Evolutionary conservation across 2,797 vertebrate species (phyloP).

Genomic region (Crenuchus spilurus): DNA sequence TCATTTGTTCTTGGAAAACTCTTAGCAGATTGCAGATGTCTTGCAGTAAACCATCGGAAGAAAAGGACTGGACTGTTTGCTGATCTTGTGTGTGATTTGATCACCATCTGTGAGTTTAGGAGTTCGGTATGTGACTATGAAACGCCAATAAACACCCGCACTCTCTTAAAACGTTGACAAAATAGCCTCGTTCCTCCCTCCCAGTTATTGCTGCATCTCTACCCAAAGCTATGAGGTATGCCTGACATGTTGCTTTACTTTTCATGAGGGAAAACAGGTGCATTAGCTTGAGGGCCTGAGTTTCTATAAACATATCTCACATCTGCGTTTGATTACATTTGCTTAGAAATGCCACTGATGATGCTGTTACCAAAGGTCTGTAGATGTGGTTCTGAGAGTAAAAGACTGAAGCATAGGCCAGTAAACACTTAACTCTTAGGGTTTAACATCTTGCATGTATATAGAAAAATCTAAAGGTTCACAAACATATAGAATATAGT

Average conservation of each 20-base stretch:
- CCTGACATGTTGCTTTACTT: conserved; percentile 38
- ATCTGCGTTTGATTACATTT: conserved; percentile 14
- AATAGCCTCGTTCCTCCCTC: conserved; percentile 17
- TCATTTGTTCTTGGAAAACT: conserved; percentile 24
- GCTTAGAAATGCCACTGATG: conserved; percentile 13
- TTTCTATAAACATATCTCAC: conserved; percentile 21
- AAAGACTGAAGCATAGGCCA: no score
- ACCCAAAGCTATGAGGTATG: conserved; percentile 19
- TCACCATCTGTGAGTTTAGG: conserved; percentile 17
- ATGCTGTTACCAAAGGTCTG: conserved; percentile 22
- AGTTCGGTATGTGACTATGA: conserved; percentile 8
- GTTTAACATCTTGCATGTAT: no score
- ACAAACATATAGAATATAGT: no score
- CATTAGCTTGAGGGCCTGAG: not conserved
- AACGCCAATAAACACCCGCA: conserved; percentile 15
- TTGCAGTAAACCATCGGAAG: not conserved
- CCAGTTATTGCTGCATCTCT: conserved; percentile 20
- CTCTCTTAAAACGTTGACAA: conserved; percentile 16
- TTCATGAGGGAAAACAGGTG: conserved; percentile 11
- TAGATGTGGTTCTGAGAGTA: not conserved
- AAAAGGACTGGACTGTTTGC: not conserved
- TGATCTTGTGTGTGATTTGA: conserved; percentile 28
- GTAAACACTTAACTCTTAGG: no score
- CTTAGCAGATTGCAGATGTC: conserved; percentile 12
- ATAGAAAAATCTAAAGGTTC: no score